Conservation (phyloP, 2,888 invertebrate genomes). For the Lasioglossum villosulum region DNA sequence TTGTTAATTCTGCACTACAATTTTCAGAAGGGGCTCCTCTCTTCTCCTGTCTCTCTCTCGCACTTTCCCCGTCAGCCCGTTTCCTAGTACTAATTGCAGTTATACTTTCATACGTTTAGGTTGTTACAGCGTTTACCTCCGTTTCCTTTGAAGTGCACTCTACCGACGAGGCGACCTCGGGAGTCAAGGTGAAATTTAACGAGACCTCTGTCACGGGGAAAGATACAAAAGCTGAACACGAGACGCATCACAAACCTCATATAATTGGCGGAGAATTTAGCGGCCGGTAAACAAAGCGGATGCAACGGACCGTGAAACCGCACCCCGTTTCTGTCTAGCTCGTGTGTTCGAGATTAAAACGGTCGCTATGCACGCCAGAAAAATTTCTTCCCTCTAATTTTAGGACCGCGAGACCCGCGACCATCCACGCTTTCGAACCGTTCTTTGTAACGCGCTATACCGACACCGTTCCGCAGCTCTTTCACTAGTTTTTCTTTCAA, state of each 20-base stretch:
- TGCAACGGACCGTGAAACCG: conserved; percentile 77
- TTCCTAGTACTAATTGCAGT: conserved; percentile 60
- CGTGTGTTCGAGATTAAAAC: conserved; percentile 75
- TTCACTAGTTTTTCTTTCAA: not conserved
- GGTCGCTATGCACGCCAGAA: conserved; percentile 55
- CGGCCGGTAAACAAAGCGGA: conserved; percentile 75
- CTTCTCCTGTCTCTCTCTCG: not conserved
- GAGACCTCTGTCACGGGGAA: conserved; percentile 58
- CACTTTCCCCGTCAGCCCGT: conserved; percentile 7
- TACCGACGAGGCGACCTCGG: conserved; percentile 44
- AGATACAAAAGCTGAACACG: conserved; percentile 66
- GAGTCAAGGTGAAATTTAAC: conserved; percentile 66
- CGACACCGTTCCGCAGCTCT: not conserved
- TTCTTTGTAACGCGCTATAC: not conserved
- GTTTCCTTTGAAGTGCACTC: conserved; percentile 59
- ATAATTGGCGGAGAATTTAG: conserved; percentile 80
- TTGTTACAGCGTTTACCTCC: conserved; percentile 58
- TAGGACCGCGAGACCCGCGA: conserved; percentile 28
- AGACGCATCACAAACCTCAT: conserved; percentile 76
- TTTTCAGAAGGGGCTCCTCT: conserved; percentile 48
- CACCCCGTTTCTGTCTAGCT: conserved; percentile 74
- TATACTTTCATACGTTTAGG: conserved; percentile 58
- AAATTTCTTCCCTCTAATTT: conserved; percentile 60
- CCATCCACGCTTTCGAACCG: not conserved
- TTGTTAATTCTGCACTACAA: conserved; percentile 56